Evolutionary conservation across 2,797 vertebrate species (phyloP).

Genomic region (Chiroxiphia lanceolata): DNA sequence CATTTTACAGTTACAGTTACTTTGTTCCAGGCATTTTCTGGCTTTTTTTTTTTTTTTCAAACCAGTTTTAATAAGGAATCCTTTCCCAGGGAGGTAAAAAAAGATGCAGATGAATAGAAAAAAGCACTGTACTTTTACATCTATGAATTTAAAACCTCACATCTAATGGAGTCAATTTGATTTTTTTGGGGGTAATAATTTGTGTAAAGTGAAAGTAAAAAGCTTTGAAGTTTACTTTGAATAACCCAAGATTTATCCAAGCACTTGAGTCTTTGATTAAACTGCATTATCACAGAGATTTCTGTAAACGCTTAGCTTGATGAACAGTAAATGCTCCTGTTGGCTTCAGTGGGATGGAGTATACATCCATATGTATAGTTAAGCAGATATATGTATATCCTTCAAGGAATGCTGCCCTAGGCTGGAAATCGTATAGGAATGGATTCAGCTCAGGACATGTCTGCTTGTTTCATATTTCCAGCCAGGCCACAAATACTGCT

Average conservation of each 20-base stretch:
- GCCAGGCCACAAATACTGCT: constrained; percentile 1
- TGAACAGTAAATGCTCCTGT: constrained; percentile 27
- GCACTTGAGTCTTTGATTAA: constrained; percentile 6
- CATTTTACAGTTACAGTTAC: constrained; percentile 81
- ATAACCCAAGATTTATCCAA: constrained; percentile 45
- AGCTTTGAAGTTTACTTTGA: constrained; percentile 52
- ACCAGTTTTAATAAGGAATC: constrained; percentile 72
- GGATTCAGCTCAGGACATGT: constrained; percentile 53
- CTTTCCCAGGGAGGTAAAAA: constrained; percentile 47
- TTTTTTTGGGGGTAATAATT: constrained; percentile 42
- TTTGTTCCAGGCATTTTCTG: constrained; percentile 77
- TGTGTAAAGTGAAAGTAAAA: not conserved
- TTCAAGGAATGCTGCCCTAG: constrained; percentile 57
- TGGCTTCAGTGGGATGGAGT: constrained; percentile 19
- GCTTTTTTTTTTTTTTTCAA: constrained; percentile 25
- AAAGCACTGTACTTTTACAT: not conserved
- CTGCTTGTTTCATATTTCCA: constrained; percentile 59
- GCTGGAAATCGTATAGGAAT: constrained; percentile 53
- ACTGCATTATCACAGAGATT: constrained; percentile 49
- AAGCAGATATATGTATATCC: constrained; percentile 47
- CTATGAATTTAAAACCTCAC: not conserved
- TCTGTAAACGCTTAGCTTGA: constrained; percentile 54
- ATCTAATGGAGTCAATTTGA: constrained; percentile 2
- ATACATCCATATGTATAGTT: not conserved
- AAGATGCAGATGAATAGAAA: constrained; percentile 40